Conservation (phyloP, 1,140 invertebrate genomes). For the Brachionus plicatilis region DNA sequence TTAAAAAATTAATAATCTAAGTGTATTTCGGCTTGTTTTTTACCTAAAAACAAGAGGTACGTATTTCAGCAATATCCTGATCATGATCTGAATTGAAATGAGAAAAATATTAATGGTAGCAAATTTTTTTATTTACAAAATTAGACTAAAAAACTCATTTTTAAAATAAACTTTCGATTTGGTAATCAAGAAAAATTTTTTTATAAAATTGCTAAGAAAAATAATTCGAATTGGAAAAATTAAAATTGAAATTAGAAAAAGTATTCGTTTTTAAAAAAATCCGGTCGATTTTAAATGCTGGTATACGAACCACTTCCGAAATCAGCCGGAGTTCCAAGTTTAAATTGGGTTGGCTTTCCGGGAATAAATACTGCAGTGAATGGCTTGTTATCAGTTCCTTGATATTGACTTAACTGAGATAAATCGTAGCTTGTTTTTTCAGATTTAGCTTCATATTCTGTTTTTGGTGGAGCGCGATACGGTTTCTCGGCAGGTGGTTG, state of each 20-base stretch:
- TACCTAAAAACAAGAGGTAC: too few relatives aligned
- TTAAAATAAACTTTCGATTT: neutral
- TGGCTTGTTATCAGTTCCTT: neutral
- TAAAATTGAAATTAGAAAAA: too few relatives aligned
- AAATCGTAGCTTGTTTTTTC: neutral
- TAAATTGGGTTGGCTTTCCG: slow-evolving; percentile 33
- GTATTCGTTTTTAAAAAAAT: neutral
- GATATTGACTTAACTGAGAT: neutral
- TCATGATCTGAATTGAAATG: neutral
- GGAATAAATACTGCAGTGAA: slow-evolving; percentile 39
- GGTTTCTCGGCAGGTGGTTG: neutral
- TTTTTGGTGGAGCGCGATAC: neutral
- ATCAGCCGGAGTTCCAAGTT: slow-evolving; percentile 27
- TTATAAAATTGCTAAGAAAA: neutral
- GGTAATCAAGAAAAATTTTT: neutral
- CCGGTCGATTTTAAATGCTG: slow-evolving; percentile 33
- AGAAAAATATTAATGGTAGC: neutral
- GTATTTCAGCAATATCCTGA: too few relatives aligned
- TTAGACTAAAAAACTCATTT: neutral
- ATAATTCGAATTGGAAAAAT: neutral
- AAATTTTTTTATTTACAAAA: neutral
- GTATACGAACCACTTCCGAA: slow-evolving; percentile 2
- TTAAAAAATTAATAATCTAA: too few relatives aligned
- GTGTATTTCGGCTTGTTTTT: too few relatives aligned
- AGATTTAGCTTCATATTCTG: neutral